A percentile compares a stretch with the other conserved stretches of the same genome.
Evolutionary conservation across 2,888 invertebrate species (phyloP).

Genomic region (Andricus quercusramuli): DNA sequence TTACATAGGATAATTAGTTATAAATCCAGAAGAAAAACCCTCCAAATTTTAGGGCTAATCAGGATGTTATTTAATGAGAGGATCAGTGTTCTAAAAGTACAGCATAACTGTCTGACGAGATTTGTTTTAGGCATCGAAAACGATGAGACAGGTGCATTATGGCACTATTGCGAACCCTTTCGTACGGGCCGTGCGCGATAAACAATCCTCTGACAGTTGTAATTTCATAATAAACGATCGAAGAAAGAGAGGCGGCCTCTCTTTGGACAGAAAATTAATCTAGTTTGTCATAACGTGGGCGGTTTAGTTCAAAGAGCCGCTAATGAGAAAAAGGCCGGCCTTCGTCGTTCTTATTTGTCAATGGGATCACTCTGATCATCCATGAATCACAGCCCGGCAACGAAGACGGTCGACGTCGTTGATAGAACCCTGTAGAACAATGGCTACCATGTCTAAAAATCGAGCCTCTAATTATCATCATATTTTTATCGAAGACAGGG

Average conservation of each 20-base stretch:
- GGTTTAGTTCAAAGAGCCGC: constrained; percentile 78
- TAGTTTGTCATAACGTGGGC: constrained; percentile 79
- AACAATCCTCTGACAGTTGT: constrained; percentile 71
- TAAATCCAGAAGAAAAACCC: no score
- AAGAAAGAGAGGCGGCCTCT: constrained; percentile 60
- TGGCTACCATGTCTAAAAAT: neutral
- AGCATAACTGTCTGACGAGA: neutral
- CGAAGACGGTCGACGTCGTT: constrained; percentile 28
- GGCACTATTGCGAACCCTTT: constrained; percentile 52
- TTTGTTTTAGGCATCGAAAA: constrained; percentile 6
- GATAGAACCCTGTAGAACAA: constrained; percentile 12
- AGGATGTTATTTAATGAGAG: neutral
- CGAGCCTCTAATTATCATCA: neutral
- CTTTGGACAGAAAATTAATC: constrained; percentile 76
- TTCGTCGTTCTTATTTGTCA: constrained; percentile 74
- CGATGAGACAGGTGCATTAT: constrained; percentile 61
- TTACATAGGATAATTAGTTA: no score
- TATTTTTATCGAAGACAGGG: neutral
- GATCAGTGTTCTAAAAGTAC: neutral
- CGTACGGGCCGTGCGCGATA: constrained; percentile 48
- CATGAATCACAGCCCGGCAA: constrained; percentile 51
- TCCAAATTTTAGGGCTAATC: neutral
- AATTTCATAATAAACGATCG: constrained; percentile 77
- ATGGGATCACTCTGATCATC: constrained; percentile 72
- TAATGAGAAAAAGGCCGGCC: constrained; percentile 77